These are phyloP conservation scores for Scaptodrosophila lebanonensis DNA, from an alignment of 1,140 invertebrate species.

Conservation along the genomic window DNA sequence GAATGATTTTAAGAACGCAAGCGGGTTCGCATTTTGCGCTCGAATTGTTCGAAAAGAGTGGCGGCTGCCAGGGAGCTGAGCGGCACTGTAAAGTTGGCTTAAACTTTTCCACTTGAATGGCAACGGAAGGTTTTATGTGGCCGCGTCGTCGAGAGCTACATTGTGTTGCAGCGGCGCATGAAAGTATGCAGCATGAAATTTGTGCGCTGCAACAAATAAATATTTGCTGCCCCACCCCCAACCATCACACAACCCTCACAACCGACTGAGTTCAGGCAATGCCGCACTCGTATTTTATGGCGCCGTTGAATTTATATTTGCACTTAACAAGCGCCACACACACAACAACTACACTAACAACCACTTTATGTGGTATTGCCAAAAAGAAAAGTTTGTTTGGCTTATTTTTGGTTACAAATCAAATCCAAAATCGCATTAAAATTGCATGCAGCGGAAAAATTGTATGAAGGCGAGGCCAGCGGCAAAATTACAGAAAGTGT, in stretches of 20 bases:
- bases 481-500: no score
- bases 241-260: constrained; percentile 1
- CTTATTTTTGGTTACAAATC: constrained; percentile 74
- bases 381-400: constrained; percentile 56
- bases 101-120: constrained; percentile 74
- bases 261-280: neutral
- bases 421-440: constrained; percentile 73
- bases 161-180: constrained; percentile 58
- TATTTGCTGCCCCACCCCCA: constrained; percentile 40
- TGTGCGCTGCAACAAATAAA: constrained; percentile 66
- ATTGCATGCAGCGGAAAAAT: constrained; percentile 65
- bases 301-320: constrained; percentile 67
- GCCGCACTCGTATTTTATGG: constrained; percentile 43
- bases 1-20: no score
- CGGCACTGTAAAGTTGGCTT: constrained; percentile 59
- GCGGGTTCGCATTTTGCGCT: constrained; percentile 24
- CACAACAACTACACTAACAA: constrained; percentile 34
- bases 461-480: constrained; percentile 41
- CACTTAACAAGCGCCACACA: constrained; percentile 59
- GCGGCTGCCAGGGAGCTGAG: neutral
- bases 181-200: constrained; percentile 71
- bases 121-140: constrained; percentile 69
- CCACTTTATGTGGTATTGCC: constrained; percentile 30
- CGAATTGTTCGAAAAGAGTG: constrained; percentile 26
- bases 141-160: constrained; percentile 17